These are phyloP conservation scores for Florisuga fusca DNA, from an alignment of 2,797 vertebrate species.

Conservation along the genomic window DNA sequence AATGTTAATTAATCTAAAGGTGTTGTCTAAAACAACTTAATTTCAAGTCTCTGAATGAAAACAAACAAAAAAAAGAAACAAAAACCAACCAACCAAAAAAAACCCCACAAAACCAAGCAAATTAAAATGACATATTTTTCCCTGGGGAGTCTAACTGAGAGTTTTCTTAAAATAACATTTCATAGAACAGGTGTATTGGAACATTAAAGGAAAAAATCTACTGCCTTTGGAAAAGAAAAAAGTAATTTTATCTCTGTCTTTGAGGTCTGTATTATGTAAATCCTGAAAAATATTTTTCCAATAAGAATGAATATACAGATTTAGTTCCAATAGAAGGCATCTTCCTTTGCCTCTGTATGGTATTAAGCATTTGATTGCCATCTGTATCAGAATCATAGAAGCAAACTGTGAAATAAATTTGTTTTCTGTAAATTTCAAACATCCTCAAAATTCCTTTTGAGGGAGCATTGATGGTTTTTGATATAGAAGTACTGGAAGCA, in stretches of 20 bases:
- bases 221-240: background rate
- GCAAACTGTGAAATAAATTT: background rate
- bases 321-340: background rate
- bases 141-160: background rate
- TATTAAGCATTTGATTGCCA: background rate
- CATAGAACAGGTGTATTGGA: background rate
- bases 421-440: background rate
- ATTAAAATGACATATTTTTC: background rate
- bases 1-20: background rate
- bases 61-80: background rate
- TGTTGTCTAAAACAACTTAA: background rate
- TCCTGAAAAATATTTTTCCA: background rate
- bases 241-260: background rate
- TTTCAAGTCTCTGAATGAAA: background rate
- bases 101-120: no score
- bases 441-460: background rate
- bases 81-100: no score
- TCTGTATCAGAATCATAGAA: background rate
- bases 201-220: background rate
- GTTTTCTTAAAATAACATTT: conserved; percentile 2
- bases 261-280: background rate
- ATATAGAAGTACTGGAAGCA: background rate
- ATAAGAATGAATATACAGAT: background rate
- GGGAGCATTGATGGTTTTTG: background rate
- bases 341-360: background rate